Evolutionary conservation across 2,113 vertebrate genomes (phyloP), one percentile per base, ranked within the genome.

Genomic region (Atractosteus spatula): DNA sequence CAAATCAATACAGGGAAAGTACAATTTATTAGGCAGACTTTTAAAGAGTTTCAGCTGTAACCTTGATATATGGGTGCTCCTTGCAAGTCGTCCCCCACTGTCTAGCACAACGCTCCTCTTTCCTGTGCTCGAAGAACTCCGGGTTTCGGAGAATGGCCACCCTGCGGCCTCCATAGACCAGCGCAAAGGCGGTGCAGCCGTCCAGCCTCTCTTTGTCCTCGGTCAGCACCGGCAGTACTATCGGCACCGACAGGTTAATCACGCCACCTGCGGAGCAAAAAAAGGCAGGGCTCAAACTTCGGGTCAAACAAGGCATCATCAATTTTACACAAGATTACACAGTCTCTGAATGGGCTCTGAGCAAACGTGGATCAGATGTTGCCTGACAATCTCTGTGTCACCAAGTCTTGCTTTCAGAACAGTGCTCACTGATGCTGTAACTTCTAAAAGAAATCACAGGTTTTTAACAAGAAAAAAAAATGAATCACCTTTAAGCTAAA

Each of bases 11-110:
- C 41, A 5, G 63, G 41, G 57, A 43, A 69, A 81, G 41, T 71
- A 62, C 75, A 16, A 76, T 71, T 77, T 72, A 8, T 65, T 29
- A 65, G 10, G 29, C 62, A 41, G 29, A 29, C 10, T 41, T 29
- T 65, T 72, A 77, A 75, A 72, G 67, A 78, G 51, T 69, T 74
- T 68, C 54, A 72, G 45, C 54, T 11, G 75, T 74, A 68, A 98
- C 97, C 95, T 99, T 99, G 81, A 99, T 99, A 78, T 99, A 98
- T 0, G 97, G 97, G 78, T 99, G 97, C 8, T 94, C 95, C 80
- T 94, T 97, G 91, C 96, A 98, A 0, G 93, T 95, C 0, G 97
- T 98, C 55, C 97, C 97, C 97, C 97, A 99, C 61, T 98, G 96
- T 55, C 97, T 89, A 57, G 97, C 96, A 71, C 96, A 99, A 41